Base-by-base conservation (phyloP, 2,888 invertebrate species). In the Ethmia dodecea region DNA sequence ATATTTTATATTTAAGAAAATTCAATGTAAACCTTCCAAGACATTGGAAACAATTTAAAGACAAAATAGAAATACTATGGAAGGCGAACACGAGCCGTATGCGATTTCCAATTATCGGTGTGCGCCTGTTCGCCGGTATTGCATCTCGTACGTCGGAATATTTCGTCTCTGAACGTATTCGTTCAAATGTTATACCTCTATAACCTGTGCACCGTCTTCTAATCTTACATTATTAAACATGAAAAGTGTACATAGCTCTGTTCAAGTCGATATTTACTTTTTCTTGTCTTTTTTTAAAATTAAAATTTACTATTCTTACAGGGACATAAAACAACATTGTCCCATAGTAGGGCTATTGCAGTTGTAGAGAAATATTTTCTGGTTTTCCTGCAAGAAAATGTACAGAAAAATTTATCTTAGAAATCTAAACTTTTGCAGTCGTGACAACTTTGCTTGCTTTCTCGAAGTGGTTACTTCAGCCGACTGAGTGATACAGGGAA, bases 41-140 rank as follows among this genome's bases (percentile, higher is more conserved):
- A n/a, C 13, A 31, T 4, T 24, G n/a, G 43, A 52, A 48, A 50
- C 42, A 46, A 46, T 47, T 49, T 40, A 38, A 32, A 45, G 28
- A 41, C 41, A 47, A 43, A 60, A 58, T 54, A 51, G 55, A 58
- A 62, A 64, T 63, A 67, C 59, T 59, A n/a, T n/a, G 51, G 46
- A 42, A 52, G 55, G 54, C 41, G 52, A 52, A 53, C 43, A 50
- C 50, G 29, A 20, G 43, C 51, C 51, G 55, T 67, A 63, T 65
- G 55, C 61, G 52, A 69, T 70, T 68, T 72, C 65, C 71, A 72
- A 72, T 71, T 72, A 72, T 69, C 60, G 64, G 67, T 63, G 61
- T 56, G 51, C 58, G 48, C 55, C 26, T 22, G 22, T 22, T 22
- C 22, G n/a, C n/a, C 22, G 9, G 9, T 22, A 8, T 62, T 66